These are phyloP conservation scores for Pyrgilauda ruficollis DNA, from an alignment of 2,113 vertebrate genomes.

Conservation along the genomic window DNA sequence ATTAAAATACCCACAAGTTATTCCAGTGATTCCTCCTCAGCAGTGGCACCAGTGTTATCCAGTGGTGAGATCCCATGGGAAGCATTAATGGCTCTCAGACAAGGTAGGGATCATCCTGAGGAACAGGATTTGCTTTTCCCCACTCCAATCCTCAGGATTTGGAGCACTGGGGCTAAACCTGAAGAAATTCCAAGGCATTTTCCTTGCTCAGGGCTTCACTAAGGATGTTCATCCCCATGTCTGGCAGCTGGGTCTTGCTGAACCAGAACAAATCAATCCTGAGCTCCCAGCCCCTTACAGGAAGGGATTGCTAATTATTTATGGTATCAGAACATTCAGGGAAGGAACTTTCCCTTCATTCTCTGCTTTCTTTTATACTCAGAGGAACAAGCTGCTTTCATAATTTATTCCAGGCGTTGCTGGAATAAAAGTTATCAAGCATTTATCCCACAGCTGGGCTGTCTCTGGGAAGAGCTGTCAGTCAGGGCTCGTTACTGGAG, in stretches of 20 bases:
- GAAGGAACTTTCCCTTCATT: background rate
- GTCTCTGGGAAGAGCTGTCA: constrained; percentile 8
- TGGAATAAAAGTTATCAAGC: background rate
- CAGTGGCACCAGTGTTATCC: background rate
- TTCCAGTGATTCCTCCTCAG: background rate
- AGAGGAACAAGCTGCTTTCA: background rate
- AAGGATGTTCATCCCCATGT: fast-evolving
- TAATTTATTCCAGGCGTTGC: background rate
- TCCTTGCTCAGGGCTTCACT: background rate
- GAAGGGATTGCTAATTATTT: constrained; percentile 11
- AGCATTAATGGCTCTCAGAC: background rate
- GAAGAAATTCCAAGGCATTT: background rate
- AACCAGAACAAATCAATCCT: background rate
- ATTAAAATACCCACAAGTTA: background rate
- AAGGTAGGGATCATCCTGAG: background rate
- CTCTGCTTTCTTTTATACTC: background rate
- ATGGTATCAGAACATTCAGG: background rate
- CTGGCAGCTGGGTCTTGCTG: background rate
- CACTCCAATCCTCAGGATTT: background rate
- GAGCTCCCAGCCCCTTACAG: background rate
- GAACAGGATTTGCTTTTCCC: background rate
- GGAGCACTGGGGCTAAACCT: background rate
- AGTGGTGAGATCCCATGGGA: background rate
- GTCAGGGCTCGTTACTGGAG: background rate
- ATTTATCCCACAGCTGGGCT: background rate